These are phyloP conservation scores for Scolanthus callimorphus DNA, from an alignment of 92 coral and sea anemone genomes.

Conservation along the genomic window DNA sequence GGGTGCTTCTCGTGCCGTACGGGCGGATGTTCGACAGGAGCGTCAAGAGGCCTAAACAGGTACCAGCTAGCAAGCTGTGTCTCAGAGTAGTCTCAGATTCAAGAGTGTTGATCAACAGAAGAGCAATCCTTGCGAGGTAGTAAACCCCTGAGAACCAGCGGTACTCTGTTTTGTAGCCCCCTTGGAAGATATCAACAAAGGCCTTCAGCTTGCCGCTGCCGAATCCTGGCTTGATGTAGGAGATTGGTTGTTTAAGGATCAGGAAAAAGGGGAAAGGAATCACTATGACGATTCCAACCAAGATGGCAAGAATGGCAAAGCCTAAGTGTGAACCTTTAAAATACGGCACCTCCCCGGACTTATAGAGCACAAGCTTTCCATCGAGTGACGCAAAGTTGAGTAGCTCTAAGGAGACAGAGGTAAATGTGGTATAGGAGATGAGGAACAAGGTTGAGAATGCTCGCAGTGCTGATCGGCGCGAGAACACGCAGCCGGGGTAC, in stretches of 20 bases:
- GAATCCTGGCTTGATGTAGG: conserved; percentile 16
- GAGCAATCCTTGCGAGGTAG: conserved; percentile 37
- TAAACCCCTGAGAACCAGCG: conserved; percentile 52
- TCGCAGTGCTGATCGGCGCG: conserved; percentile 55
- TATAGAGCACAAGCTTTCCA: conserved; percentile 29
- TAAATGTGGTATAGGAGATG: conserved; percentile 58
- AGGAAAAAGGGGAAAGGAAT: conserved; percentile 62
- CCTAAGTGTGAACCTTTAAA: conserved; percentile 37
- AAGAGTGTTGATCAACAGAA: conserved; percentile 25
- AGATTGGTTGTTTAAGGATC: conserved; percentile 23
- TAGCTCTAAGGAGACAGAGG: conserved; percentile 52
- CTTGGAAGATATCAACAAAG: conserved; percentile 38
- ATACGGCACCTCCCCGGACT: conserved; percentile 50
- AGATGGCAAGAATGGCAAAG: conserved; percentile 45
- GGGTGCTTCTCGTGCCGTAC: conserved; percentile 4
- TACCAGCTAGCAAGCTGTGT: conserved; percentile 17
- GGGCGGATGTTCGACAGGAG: conserved; percentile 45
- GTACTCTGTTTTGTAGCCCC: conserved; percentile 26
- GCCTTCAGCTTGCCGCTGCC: conserved; percentile 24
- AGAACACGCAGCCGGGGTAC: conserved; percentile 35
- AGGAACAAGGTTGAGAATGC: conserved; percentile 67
- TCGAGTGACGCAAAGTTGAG: conserved; percentile 40
- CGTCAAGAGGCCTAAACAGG: conserved; percentile 26
- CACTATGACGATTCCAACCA: conserved; percentile 42
- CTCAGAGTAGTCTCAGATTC: conserved; percentile 8